Evolutionary conservation across 2,797 vertebrate species (phyloP), one percentile per base, ranked within the genome.

Genomic region (Alcedo atthis): DNA sequence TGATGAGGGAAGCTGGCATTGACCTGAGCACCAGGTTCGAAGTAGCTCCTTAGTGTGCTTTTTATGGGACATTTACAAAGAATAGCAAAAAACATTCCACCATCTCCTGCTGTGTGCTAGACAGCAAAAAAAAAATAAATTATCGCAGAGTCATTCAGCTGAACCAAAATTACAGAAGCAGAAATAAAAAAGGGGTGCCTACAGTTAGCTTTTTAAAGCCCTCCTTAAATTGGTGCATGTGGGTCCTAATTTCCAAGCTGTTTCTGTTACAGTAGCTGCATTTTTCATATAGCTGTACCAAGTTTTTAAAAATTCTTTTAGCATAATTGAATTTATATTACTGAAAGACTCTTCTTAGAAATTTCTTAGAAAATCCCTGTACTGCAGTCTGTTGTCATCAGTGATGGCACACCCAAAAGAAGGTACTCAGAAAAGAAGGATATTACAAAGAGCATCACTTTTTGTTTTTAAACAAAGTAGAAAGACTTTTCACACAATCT

Each of bases 151-250:
- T 26, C 58, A 3, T 83, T 82, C 8, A 9, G 14, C 42, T 57
- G 46, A 64, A 40, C 37, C 22, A 68, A 26, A 84, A 68, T 88
- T 68, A 33, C 8, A 43, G 74, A 71, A 78, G 6, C 14, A 37
- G 67, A 21, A 73, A 46, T 54, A 46, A 84, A 85, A 88, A 75
- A 35, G 5, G 14, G 26, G 16, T 28, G 21, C n/a, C 28, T 48
- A 10, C 53, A 55, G 9, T 63, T 26, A 20, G 11, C 18, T 64
- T 81, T 93, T 61, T 14, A 53, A 61, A 71, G 21, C 37, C 20
- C 22, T 16, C 3, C 54, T 79, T 55, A 49, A 85, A 45, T 11
- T 21, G 0, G 0, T 51, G 24, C 20, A 2, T 19, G 12, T 0
- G 4, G 15, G 8, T 76, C 40, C 18, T 69, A 21, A 28, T 70